Conservation (phyloP, 2,797 vertebrate species). For the Diplodus sargus region DNA sequence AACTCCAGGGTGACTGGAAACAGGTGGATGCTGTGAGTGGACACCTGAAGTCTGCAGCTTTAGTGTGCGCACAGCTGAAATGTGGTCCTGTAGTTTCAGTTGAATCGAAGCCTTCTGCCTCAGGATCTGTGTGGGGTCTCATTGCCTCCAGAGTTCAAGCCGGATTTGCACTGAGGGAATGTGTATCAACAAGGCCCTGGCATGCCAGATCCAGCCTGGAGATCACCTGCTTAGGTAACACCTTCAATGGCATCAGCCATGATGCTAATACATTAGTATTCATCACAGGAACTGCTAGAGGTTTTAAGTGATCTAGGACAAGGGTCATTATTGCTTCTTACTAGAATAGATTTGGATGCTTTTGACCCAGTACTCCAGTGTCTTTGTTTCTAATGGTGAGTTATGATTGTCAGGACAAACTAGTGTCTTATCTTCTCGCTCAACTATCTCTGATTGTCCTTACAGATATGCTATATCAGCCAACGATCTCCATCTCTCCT, state of each 20-base stretch:
- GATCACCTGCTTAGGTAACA: neutral
- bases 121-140: neutral
- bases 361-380: neutral
- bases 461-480: neutral
- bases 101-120: neutral
- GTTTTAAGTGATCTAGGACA: neutral
- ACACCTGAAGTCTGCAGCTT: neutral
- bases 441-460: neutral
- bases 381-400: neutral
- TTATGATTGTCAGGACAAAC: neutral
- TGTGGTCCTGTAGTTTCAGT: neutral
- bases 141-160: neutral
- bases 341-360: neutral
- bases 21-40: neutral
- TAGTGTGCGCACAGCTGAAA: constrained; percentile 1
- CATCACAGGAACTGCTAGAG: too few relatives aligned
- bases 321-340: too few relatives aligned
- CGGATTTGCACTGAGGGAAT: neutral
- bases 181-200: neutral
- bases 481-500: neutral
- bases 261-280: neutral
- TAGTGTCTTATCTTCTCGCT: neutral
- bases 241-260: too few relatives aligned
- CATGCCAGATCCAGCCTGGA: neutral
- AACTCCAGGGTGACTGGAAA: neutral